These are phyloP conservation scores for Meloidogyne exigua DNA, from an alignment of 1,140 invertebrate genomes.

Conservation along the genomic window DNA sequence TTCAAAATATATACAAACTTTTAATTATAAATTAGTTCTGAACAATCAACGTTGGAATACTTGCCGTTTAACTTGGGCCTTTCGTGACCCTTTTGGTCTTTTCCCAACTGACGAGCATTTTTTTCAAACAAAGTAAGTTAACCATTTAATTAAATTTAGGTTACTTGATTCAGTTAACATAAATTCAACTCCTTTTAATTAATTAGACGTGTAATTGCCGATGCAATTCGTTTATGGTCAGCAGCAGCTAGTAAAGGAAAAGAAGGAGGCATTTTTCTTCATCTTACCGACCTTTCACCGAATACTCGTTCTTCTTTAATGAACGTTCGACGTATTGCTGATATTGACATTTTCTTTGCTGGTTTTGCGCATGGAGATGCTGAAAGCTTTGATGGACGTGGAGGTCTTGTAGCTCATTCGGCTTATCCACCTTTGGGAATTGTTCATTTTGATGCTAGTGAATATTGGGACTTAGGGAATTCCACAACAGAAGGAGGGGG, in stretches of 20 bases:
- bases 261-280: neutral
- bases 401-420: conserved; percentile 35
- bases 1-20: too few relatives aligned
- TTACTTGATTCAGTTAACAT: too few relatives aligned
- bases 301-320: conserved; percentile 7
- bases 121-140: conserved; percentile 15
- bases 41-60: neutral
- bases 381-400: conserved; percentile 33
- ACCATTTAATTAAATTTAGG: too few relatives aligned
- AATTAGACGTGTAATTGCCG: conserved; percentile 20
- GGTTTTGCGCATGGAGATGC: conserved; percentile 15
- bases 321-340: conserved; percentile 15
- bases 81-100: conserved; percentile 27
- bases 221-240: conserved; percentile 27
- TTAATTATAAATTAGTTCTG: neutral
- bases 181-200: too few relatives aligned
- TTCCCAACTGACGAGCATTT: conserved; percentile 23
- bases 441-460: conserved; percentile 31
- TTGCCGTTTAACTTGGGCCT: conserved; percentile 12
- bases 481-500: too few relatives aligned
- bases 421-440: conserved; percentile 34
- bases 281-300: conserved; percentile 18
- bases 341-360: conserved; percentile 42
- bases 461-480: conserved; percentile 8
- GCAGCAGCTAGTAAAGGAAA: neutral